Evolutionary conservation across 2,797 vertebrate species (phyloP), one percentile per base, ranked within the genome.

Genomic region (Alauda arvensis): DNA sequence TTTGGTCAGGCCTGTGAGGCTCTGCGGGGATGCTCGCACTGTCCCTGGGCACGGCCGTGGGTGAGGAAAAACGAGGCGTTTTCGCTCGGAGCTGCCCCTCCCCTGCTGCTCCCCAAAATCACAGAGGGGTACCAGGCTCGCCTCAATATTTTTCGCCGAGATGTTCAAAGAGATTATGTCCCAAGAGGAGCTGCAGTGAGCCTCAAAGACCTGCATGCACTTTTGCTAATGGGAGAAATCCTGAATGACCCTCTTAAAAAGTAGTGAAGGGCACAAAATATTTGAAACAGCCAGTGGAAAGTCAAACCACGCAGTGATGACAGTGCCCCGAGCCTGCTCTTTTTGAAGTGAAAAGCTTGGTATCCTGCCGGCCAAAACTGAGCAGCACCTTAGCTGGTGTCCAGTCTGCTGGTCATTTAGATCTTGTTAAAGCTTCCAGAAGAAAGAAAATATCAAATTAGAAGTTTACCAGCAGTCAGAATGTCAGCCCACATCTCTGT

Each of bases 31-130:
- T 0, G 1, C 13, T 53, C 0, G 0, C 14, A 1, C 0, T 4
- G 49, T 51, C 9, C 7, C 0, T 8, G 26, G 6, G 40, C 26
- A 0, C 0, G 0, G 18, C 1, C 0, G 0, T 5, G 16, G 16
- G 18, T 9, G 56, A 16, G 31, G 28, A 51, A 25, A 1, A 7
- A 6, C 46, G 20, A 43, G 37, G 69, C 24, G 85, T 37, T 37
- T 37, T 43, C 31, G 45, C 20, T 31, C 0, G 0, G 45, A 77
- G 24, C 23, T 67, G 25, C 17, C 11, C 4, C 8, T 34, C 29
- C 2, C 23, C 62, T 37, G 42, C 21, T 42, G 24, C 34, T 79
- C 6, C 59, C 55, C 14, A 18, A 53, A 68, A 24, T 17, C 43
- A 24, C 45, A 33, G 16, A 52, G 14, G 6, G 10, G 18, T 43